A percentile compares a stretch with the other conserved stretches of the same genome.
phyloP scores from a whole-genome alignment of 2,888 invertebrate species.

The Cosmorhoe ocellata region DNA sequence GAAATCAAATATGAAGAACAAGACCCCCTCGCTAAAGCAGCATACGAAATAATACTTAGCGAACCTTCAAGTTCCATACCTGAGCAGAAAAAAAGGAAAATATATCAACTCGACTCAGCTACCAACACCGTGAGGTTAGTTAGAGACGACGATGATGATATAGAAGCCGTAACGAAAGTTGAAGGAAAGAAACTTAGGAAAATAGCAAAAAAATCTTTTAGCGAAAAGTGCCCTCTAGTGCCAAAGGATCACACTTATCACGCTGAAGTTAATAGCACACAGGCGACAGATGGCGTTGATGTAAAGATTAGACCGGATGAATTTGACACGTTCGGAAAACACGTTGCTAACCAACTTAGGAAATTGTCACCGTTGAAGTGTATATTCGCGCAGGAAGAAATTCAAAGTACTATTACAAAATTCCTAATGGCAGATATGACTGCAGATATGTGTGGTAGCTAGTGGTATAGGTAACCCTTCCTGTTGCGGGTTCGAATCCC shows the following conservation, averaged over 20 bases:
- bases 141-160: background rate
- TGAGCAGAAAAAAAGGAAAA: slow-evolving; percentile 3
- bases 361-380: slow-evolving; percentile 5
- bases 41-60: background rate
- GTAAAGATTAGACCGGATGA: background rate
- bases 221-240: background rate
- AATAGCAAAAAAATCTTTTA: background rate
- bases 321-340: slow-evolving; percentile 16
- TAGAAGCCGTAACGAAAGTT: background rate
- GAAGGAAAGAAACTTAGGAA: background rate
- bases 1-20: background rate
- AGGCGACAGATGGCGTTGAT: background rate
- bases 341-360: slow-evolving; percentile 17
- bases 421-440: slow-evolving; percentile 7
- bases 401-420: slow-evolving; percentile 11
- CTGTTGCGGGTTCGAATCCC: too few relatives aligned
- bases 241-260: slow-evolving; percentile 5
- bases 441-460: too few relatives aligned
- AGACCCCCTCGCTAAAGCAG: background rate
- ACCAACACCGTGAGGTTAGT: slow-evolving; percentile 8
- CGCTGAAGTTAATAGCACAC: background rate
- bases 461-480: too few relatives aligned
- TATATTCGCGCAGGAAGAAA: slow-evolving; percentile 16
- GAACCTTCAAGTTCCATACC: background rate
- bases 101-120: slow-evolving; percentile 1